Base-by-base conservation (phyloP, 2,888 invertebrate species). In the Caenorhabditis virilis region DNA sequence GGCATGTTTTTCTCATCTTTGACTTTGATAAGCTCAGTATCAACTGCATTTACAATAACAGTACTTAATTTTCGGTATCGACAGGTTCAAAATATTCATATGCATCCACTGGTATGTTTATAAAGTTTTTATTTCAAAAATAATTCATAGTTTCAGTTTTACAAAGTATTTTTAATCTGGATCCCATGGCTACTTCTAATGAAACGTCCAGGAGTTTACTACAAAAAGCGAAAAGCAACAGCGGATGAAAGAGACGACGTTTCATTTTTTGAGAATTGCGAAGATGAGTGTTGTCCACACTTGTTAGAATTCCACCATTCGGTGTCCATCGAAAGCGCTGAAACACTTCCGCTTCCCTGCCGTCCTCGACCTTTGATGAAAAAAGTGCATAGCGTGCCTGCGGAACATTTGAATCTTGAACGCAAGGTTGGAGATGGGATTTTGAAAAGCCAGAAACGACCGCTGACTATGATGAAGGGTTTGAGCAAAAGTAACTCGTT, bases 361-460 rank as follows among this genome's bases (percentile, higher is more conserved):
- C 60, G 60, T 36, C 70, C 70, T 13, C 57, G 61, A 33, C 72
- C 69, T 38, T 48, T 73, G 11, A 59, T 73, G 47, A 73, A 64
- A 38, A 69, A 69, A 52, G 62, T 73, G 65, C 59, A 70, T 51
- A 73, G 74, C 48, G 69, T 75, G 23, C 75, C 75, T 9, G 67
- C 73, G 13, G 72, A 72, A 46, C 66, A 73, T 56, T 47, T 77
- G 30, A 58, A 58, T 42, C 53, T 77, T 35, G 67, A 68, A 27
- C 36, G 77, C 38, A 77, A 77, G 69, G 77, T 78, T 22, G 78
- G 78, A 11, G 69, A 74, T 15, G 78, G 78, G n/a, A 76, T 78
- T 18, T 59, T 78, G 45, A 68, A 64, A 38, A 59, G 58, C 13
- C 57, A 59, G 22, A 41, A 41, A 47, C 43, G 64, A 22, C 59